Evolutionary conservation across 2,888 invertebrate genomes (phyloP).

Genomic region (Zootermopsis nevadensis): DNA sequence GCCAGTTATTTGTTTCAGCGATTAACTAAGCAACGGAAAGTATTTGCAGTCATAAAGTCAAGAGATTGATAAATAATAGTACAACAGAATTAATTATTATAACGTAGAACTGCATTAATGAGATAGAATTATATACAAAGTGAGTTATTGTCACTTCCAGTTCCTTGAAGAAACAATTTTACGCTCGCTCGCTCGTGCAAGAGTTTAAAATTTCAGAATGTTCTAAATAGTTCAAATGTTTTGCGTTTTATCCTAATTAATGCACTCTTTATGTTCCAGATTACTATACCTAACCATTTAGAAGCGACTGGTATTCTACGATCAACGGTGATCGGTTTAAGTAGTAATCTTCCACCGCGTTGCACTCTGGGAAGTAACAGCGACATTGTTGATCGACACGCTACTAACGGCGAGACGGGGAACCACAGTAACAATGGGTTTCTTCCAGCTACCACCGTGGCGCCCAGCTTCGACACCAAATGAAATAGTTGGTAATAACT

Average conservation of each 20-base stretch:
- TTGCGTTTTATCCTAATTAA: neutral
- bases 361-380: constrained; percentile 33
- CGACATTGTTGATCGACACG: constrained; percentile 39
- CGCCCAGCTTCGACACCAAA: constrained; percentile 43
- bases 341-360: constrained; percentile 34
- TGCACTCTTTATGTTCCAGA: constrained; percentile 13
- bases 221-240: too few species aligned
- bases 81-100: too few species aligned
- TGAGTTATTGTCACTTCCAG: too few species aligned
- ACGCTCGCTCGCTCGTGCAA: too few species aligned
- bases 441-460: constrained; percentile 32
- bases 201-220: too few species aligned
- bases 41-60: too few species aligned
- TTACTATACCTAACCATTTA: constrained; percentile 25
- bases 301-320: constrained; percentile 1
- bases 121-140: too few species aligned
- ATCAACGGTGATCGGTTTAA: constrained; percentile 30
- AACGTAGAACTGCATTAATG: too few species aligned
- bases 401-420: constrained; percentile 32
- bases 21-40: too few species aligned
- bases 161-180: too few species aligned
- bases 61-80: too few species aligned
- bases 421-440: constrained; percentile 38
- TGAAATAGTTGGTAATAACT: constrained; percentile 7
- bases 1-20: too few species aligned